Evolutionary conservation across 2,888 invertebrate species (phyloP), one percentile per base, ranked within the genome.

Genomic region (Notodonta dromedarius): DNA sequence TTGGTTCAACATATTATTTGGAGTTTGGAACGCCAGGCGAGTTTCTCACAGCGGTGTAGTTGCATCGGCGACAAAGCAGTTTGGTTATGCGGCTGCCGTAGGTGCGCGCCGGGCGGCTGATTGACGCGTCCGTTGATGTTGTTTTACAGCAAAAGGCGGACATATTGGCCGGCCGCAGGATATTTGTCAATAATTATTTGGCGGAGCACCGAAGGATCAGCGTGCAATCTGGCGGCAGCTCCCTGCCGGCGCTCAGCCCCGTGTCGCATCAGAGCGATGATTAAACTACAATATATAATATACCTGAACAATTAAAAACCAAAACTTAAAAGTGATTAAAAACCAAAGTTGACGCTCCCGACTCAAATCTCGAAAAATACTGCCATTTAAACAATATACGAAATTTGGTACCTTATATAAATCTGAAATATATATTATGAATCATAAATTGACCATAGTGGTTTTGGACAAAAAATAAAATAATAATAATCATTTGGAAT

Each of bases 151-250:
- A 94, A 94, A 93, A 94, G 87, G 94, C 94, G 89, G 94, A 94
- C 89, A 93, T 94, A 85, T 89, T 94, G 94, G 94, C 94, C 88
- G 94, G 94, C 80, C 94, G 94, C 86, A 90, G 94, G 88, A 93
- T 94, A 89, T 94, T 94, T 93, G 94, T 94, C 89, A 94, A 94
- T 94, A 94, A 94, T 94, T 94, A 94, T 94, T 94, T 94, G 94
- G 94, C 94, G 82, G 94, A 94, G 84, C 94, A 94, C 86, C 91
- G 94, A 84, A 90, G 94, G 87, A 94, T 94, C 94, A 94, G 94
- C 93, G 93, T 94, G 82, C 94, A 94, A 85, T 93, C 93, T 71
- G 94, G 93, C 74, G 93, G 91, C 78, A 90, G 91, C 84, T 93
- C 93, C 75, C 84, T 93, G 79, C 93, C 93, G 68, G 93, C 93